Percentiles rank a stretch among this genome's conserved stretches.
These are phyloP conservation scores for Dynastes maya DNA, from an alignment of 2,888 invertebrate genomes.

Conservation along the genomic window DNA sequence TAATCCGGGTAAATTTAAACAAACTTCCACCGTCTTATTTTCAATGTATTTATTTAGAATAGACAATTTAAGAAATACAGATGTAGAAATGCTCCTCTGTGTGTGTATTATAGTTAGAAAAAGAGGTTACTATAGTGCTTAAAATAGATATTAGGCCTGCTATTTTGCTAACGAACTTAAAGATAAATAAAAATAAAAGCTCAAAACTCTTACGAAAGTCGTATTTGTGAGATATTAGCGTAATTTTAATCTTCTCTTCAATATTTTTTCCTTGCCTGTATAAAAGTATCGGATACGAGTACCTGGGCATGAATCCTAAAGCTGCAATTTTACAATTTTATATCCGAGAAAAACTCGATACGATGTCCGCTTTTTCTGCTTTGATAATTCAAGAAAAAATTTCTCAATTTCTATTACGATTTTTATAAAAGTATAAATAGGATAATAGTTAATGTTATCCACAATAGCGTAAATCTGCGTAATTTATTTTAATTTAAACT, in stretches of 20 bases:
- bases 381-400: background rate
- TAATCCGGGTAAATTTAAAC: background rate
- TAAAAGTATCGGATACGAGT: conserved; percentile 4
- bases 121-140: conserved; percentile 36
- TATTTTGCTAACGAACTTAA: conserved; percentile 36
- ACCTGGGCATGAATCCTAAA: conserved; percentile 5
- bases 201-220: background rate
- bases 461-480: too few relatives aligned
- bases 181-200: conserved; percentile 30
- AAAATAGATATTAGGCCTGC: conserved; percentile 32
- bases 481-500: too few relatives aligned
- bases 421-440: background rate
- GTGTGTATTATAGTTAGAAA: conserved; percentile 44
- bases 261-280: background rate
- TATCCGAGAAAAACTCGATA: background rate
- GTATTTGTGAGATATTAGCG: background rate
- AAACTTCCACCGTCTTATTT: conserved; percentile 1
- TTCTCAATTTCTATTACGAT: too few relatives aligned
- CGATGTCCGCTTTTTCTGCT: background rate
- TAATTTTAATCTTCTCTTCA: background rate
- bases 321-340: conserved; percentile 21
- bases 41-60: conserved; percentile 35
- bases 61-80: conserved; percentile 35
- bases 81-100: conserved; percentile 28
- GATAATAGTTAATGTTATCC: too few relatives aligned